Conservation (phyloP, 2,797 vertebrate genomes). For the Mallotus villosus region DNA sequence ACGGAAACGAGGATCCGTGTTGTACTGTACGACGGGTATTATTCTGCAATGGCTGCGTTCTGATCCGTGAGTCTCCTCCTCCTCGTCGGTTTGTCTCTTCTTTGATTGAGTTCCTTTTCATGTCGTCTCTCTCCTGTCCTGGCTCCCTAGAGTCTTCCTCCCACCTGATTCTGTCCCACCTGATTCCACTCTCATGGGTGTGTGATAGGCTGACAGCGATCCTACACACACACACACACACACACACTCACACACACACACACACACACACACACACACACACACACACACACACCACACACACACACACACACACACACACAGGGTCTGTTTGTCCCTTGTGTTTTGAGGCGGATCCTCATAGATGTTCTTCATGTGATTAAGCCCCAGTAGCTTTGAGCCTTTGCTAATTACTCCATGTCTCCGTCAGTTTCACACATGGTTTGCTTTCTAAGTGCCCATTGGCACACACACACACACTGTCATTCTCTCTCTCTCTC, state of each 20-base stretch:
- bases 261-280: slow-evolving; percentile 16
- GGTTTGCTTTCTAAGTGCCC: too few species aligned
- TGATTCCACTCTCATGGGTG: too few species aligned
- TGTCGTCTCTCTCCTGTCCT: not conserved
- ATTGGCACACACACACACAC: slow-evolving; percentile 28
- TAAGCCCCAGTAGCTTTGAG: too few species aligned
- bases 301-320: slow-evolving; percentile 23
- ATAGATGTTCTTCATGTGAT: too few species aligned
- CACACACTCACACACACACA: slow-evolving; percentile 10
- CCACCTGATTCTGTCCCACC: not conserved
- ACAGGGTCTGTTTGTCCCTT: not conserved
- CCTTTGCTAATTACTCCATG: not conserved
- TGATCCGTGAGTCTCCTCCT: slow-evolving; percentile 84
- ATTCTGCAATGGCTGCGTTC: slow-evolving; percentile 98
- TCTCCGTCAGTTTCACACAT: too few species aligned
- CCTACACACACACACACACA: slow-evolving; percentile 14
- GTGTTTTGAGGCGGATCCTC: not conserved
- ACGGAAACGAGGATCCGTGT: slow-evolving; percentile 93
- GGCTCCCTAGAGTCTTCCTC: not conserved
- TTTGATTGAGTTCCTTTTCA: too few species aligned
- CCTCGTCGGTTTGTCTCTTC: not conserved
- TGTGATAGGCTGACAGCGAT: too few species aligned
- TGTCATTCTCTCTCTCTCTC: not conserved
- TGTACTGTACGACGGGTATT: slow-evolving; percentile 98
- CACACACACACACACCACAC: slow-evolving; percentile 7